These are phyloP conservation scores for Hypothenemus hampei DNA, from an alignment of 1,140 invertebrate genomes.

Conservation along the genomic window DNA sequence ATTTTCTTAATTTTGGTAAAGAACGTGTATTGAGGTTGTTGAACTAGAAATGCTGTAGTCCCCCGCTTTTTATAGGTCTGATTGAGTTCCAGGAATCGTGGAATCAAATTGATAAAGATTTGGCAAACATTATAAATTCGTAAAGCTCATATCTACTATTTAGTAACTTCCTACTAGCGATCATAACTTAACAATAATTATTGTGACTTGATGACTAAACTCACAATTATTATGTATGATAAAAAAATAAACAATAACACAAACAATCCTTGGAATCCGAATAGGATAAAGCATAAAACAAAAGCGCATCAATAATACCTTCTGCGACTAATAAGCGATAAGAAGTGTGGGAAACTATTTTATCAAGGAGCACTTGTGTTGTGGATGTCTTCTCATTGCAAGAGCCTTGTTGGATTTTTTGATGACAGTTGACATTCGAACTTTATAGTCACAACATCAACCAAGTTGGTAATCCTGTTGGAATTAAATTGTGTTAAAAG, in stretches of 20 bases:
- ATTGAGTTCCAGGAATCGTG: too few relatives aligned
- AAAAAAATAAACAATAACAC: constrained; percentile 18
- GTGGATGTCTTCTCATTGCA: constrained; percentile 14
- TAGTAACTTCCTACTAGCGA: too few relatives aligned
- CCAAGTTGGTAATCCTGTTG: too few relatives aligned
- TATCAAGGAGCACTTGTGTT: constrained; percentile 26
- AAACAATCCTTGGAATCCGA: constrained; percentile 13
- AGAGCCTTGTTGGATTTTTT: constrained; percentile 15
- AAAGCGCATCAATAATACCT: constrained; percentile 27
- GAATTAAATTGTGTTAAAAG: too few relatives aligned
- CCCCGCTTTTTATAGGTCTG: too few relatives aligned
- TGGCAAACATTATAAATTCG: too few relatives aligned
- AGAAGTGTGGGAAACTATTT: constrained; percentile 28
- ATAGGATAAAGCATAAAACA: constrained; percentile 21
- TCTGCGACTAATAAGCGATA: constrained; percentile 18
- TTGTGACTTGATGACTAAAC: too few relatives aligned
- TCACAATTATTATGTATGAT: too few relatives aligned
- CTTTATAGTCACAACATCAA: too few relatives aligned
- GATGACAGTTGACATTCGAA: constrained; percentile 26
- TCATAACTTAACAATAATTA: too few relatives aligned
- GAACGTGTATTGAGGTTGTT: constrained; percentile 9
- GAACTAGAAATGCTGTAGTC: constrained; percentile 12
- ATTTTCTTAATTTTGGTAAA: constrained; percentile 17
- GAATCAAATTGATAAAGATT: too few relatives aligned
- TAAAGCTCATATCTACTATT: too few relatives aligned